A percentile compares a stretch with the other conserved stretches of the same genome.
Evolutionary conservation across 2,113 vertebrate species (phyloP).

Genomic region (Embiotoca jacksoni): DNA sequence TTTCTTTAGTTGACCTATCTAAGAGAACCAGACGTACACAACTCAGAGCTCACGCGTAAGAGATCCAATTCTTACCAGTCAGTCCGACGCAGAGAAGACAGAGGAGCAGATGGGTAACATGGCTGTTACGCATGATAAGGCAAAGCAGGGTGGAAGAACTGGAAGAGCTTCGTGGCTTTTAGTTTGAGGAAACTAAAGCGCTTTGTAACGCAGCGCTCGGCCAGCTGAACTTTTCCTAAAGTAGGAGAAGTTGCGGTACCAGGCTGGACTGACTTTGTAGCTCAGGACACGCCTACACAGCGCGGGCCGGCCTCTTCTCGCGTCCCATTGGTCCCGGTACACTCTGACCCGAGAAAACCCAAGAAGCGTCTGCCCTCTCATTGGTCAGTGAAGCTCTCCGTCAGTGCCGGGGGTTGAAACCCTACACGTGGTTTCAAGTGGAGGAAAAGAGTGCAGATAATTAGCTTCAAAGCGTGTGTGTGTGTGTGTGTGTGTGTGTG

Average conservation of each 20-base stretch:
- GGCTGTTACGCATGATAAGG: conserved; percentile 86
- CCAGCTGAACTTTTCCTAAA: conserved; percentile 77
- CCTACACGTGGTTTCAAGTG: conserved; percentile 87
- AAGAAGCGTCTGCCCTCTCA: conserved; percentile 5
- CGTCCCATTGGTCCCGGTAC: conserved; percentile 47
- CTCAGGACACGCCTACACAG: conserved; percentile 74
- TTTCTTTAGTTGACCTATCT: conserved; percentile 19
- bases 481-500: neutral
- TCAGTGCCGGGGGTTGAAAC: conserved; percentile 76
- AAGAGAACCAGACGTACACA: neutral
- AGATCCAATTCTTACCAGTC: conserved; percentile 73
- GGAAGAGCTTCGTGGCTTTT: conserved; percentile 2
- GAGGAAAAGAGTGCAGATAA: conserved; percentile 3
- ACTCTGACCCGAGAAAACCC: conserved; percentile 2
- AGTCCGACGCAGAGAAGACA: conserved; percentile 80
- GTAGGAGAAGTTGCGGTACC: conserved; percentile 84
- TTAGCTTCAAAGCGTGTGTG: neutral
- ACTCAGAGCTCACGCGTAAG: conserved; percentile 29
- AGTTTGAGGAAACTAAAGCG: conserved; percentile 7
- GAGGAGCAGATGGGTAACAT: conserved; percentile 67
- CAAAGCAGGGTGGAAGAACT: conserved; percentile 40
- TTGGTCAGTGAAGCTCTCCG: conserved; percentile 53
- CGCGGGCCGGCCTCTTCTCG: conserved; percentile 15
- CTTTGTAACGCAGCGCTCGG: conserved; percentile 21
- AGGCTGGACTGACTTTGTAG: conserved; percentile 83